Base-by-base conservation (phyloP, 2,888 invertebrate species). In the Sinotaia quadrata region DNA sequence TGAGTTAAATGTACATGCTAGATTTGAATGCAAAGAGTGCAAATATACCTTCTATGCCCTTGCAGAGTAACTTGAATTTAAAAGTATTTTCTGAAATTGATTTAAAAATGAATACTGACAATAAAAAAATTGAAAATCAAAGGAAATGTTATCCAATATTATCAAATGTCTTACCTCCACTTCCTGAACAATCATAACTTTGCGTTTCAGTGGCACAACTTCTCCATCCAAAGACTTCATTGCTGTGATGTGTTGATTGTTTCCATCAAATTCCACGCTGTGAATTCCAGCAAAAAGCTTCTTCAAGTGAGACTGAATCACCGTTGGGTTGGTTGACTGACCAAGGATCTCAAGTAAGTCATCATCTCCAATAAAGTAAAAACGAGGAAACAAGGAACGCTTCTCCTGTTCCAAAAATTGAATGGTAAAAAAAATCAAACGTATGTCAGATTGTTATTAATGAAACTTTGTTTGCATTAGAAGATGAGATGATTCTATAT, bases 351-450 rank as follows among this genome's bases (percentile, higher is more conserved):
- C 98, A 68, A 99, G 89, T 66, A 99, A 90, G 88, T 99, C 99
- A 84, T 99, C 99, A 85, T 99, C 98, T 71, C 97, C 97, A 74
- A 99, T 91, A 87, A 99, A 99, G 87, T 98, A 96, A 81, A 99
- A 94, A 70, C 99, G 91, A 8, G 99, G 97, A 89, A 99, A 99
- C 59, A 93, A 91, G 0, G 94, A 93, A 49, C 99, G 92, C 89
- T 98, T 99, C 79, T 96, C 95, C 95, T 97, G 88, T 54, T 82
- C 72, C 56, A 49, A 68, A 52, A 49, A 61, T 41, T 57, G n/a
- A n/a, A n/a, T n/a, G n/a, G n/a, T n/a, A n/a, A n/a, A n/a, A 10
- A 18, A 52, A 24, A 52, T 59, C 33, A 36, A 2, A 10, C 44
- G 18, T 18, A 15, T 41, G 18, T 15, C 12, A 41, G 12, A 41